These are phyloP conservation scores for Hyalella azteca DNA, from an alignment of 2,888 invertebrate genomes.

Conservation along the genomic window DNA sequence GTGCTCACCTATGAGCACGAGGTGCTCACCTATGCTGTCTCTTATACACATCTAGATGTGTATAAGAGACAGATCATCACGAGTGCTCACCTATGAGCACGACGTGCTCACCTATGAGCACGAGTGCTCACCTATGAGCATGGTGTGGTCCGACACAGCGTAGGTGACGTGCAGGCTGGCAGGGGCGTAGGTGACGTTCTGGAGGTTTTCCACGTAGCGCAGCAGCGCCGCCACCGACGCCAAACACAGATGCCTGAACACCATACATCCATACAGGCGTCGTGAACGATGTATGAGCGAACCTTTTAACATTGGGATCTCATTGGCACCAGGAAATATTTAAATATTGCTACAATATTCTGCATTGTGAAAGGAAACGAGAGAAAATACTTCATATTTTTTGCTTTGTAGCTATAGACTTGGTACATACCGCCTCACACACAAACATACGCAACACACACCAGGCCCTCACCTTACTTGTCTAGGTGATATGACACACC, in stretches of 20 bases:
- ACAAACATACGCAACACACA: no score
- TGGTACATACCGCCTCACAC: neutral
- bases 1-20: no score
- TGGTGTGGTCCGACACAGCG: slow-evolving; percentile 79
- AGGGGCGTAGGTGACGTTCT: slow-evolving; percentile 67
- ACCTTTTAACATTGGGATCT: no score
- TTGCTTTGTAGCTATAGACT: no score
- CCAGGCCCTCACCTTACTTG: neutral
- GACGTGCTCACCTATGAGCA: no score
- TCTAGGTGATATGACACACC: neutral
- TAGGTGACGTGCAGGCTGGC: slow-evolving; percentile 81
- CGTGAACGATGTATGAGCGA: neutral
- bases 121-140: slow-evolving; percentile 78
- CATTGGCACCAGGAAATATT: no score
- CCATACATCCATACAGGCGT: neutral
- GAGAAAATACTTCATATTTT: neutral
- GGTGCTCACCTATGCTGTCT: no score
- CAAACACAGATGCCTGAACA: slow-evolving; percentile 79
- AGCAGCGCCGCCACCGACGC: slow-evolving; percentile 84
- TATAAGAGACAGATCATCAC: no score
- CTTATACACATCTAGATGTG: no score
- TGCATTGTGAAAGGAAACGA: neutral
- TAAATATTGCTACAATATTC: neutral
- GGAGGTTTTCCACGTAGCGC: slow-evolving; percentile 76
- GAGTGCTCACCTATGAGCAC: no score